phyloP scores from a whole-genome alignment of 2,797 vertebrate genomes.

The Danio aesculapii region DNA sequence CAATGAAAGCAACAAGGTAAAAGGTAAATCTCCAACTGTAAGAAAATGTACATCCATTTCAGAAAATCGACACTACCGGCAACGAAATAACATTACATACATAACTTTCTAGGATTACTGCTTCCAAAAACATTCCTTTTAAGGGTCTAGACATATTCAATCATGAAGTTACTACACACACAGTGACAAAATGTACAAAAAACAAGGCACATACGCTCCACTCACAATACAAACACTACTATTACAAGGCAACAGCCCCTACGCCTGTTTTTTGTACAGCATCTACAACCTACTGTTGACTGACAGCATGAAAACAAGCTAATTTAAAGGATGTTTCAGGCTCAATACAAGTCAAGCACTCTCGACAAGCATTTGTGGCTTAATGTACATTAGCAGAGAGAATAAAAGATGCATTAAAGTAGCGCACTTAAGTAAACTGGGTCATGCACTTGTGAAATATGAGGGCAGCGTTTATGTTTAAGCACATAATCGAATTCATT shows the following conservation, averaged over 20 bases:
- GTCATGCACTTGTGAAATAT: constrained; percentile 1
- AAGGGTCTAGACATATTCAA: neutral
- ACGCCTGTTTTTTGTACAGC: neutral
- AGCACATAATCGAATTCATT: neutral
- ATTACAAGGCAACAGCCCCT: neutral
- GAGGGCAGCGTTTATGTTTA: neutral
- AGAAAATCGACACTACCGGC: constrained; percentile 48
- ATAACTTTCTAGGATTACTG: neutral
- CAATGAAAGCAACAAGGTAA: constrained; percentile 97
- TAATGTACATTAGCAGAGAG: constrained; percentile 4
- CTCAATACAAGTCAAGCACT: constrained; percentile 25
- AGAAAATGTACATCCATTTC: constrained; percentile 77
- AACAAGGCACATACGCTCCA: neutral
- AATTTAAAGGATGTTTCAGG: constrained; percentile 10
- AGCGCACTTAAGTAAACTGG: constrained; percentile 9
- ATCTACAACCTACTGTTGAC: constrained; percentile 1
- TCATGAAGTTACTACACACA: constrained; percentile 6
- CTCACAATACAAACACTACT: constrained; percentile 22
- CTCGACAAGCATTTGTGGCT: constrained; percentile 5
- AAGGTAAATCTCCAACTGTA: constrained; percentile 98
- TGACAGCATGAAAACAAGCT: neutral
- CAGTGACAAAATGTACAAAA: constrained; percentile 1
- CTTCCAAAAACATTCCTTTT: neutral
- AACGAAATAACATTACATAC: neutral
- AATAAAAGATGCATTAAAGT: neutral